Base-by-base conservation (phyloP, 2,113 vertebrate genomes). In the Takifugu bimaculatus region DNA sequence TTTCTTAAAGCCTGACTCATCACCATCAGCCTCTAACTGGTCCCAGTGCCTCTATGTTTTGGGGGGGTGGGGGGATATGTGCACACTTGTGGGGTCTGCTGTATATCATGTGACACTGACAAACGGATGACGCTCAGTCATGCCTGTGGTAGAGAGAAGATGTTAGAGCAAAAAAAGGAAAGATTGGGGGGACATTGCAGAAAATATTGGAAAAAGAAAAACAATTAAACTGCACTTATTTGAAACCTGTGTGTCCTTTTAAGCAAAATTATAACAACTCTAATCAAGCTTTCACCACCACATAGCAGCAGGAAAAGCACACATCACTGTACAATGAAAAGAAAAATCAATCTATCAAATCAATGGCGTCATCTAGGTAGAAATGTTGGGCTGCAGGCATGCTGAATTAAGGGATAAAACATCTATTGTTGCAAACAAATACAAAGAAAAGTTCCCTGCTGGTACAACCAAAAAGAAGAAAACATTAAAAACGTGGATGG, bases 1-100 rank as follows among this genome's bases (percentile, higher is more conserved):
- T 85, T 72, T 82, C 75, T 80, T 65, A 65, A 57, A 81, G 82
- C 74, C 85, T 88, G 85, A 90, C 80, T 89, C 87, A 89, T 85
- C 74, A 56, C 75, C 80, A 86, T 82, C 78, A 77, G 77, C 68
- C 69, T 59, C 71, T 75, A 71, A 77, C 79, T 77, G 65, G 60
- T 75, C 75, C 70, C 74, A 79, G 68, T 5, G 58, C 35, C 68
- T 65, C 52, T 26, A 9, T 45, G 42, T 26, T 14, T 27, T 58
- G 53, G 26, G 60, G 56, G 32, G 56, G 60, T 45, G 13, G 35
- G 26, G 35, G 49, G 39, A 49, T 71, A 61, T 51, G 50, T 43
- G 66, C 69, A 47, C 74, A 61, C 72, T 70, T 74, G 66, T 78
- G 75, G 68, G 75, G 81, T 70, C 66, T 72, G 70, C 76, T 64